Evolutionary conservation across 2,797 vertebrate genomes (phyloP).

Genomic region (Sebastes vulpes): DNA sequence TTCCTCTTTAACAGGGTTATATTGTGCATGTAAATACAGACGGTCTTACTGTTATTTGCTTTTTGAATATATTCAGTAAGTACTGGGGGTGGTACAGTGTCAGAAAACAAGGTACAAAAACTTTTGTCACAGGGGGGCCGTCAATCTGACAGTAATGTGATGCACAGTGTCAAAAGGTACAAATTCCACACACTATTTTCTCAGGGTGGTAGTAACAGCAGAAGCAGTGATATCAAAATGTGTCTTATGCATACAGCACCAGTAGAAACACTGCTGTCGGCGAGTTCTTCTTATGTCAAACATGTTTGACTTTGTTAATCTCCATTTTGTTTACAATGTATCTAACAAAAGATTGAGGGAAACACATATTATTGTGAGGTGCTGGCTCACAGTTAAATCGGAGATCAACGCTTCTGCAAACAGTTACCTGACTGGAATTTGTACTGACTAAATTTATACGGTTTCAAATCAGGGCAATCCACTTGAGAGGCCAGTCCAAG

Average conservation of each 20-base stretch:
- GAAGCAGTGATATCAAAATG: neutral
- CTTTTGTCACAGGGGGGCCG: neutral
- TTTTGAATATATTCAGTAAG: neutral
- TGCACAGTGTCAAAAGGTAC: constrained; percentile 1
- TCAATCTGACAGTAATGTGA: constrained; percentile 5
- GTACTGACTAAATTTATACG: neutral
- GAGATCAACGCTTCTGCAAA: constrained; percentile 22
- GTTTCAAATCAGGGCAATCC: constrained; percentile 22
- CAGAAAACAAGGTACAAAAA: neutral
- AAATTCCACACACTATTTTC: neutral
- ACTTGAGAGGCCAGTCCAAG: neutral
- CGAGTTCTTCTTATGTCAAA: neutral
- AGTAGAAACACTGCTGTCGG: neutral
- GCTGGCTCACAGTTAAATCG: constrained; percentile 1
- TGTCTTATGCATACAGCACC: neutral
- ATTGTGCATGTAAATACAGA: neutral
- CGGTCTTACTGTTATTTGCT: neutral
- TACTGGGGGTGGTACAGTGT: neutral
- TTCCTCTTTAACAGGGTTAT: neutral
- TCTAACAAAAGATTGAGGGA: neutral
- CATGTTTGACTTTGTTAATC: constrained; percentile 6
- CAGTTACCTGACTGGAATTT: constrained; percentile 11
- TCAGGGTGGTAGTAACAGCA: neutral
- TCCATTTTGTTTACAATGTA: constrained; percentile 19
- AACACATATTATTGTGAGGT: neutral